Evolutionary conservation across 2,888 invertebrate genomes (phyloP).

Genomic region (Lycocerus yunnanus): DNA sequence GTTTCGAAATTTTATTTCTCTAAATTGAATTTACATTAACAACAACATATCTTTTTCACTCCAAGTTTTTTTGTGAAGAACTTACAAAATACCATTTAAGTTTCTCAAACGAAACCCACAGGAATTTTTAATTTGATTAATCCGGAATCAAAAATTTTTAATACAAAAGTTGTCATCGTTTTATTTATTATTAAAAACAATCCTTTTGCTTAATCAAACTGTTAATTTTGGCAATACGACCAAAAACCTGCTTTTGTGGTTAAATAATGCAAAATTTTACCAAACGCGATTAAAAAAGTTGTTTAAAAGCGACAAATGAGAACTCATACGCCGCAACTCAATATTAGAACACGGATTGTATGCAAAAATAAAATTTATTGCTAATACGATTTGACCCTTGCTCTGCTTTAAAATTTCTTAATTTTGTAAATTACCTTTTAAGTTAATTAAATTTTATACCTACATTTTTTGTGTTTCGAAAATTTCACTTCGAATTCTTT

Average conservation of each 20-base stretch:
- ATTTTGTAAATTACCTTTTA: not conserved
- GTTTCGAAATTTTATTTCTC: not conserved
- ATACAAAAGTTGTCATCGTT: not conserved
- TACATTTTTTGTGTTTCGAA: not conserved
- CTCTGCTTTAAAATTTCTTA: not conserved
- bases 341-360: not conserved
- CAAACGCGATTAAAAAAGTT: not conserved
- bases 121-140: not conserved
- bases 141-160: not conserved
- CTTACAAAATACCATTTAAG: not conserved
- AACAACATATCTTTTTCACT: not conserved
- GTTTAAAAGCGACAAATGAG: not conserved
- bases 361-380: not conserved
- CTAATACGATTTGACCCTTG: not conserved
- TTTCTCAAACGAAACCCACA: not conserved
- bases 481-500: not conserved
- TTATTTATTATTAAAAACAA: not conserved
- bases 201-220: not conserved
- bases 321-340: not conserved
- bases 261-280: not conserved
- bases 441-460: not conserved
- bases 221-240: not conserved
- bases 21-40: not conserved
- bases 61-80: not conserved
- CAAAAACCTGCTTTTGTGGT: not conserved